Evolutionary conservation across 1,140 invertebrate genomes (phyloP), one percentile per base, ranked within the genome.

Genomic region (Psilanteris sp.): DNA sequence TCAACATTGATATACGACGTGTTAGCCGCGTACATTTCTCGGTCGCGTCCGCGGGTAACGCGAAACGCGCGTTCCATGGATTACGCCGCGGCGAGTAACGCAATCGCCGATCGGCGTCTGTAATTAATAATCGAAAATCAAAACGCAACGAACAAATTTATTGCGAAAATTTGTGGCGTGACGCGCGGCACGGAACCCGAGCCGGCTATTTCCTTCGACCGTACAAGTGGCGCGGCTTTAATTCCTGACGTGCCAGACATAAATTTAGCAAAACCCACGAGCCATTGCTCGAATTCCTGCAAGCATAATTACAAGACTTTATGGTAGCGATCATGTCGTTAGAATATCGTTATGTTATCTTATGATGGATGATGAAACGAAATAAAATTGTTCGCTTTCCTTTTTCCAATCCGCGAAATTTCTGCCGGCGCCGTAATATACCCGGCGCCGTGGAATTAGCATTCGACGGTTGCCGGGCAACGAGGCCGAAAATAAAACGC

Each of bases 231-330:
- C 70, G 54, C n/a, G n/a, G 70, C 70, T 44, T 66, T 66, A 73
- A 73, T 73, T 66, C 44, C 59, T 73, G 36, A 66, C 59, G 52
- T 66, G 59, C 52, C 59, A 66, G 70, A 46, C 61, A 66, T 73
- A 73, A 73, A 73, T 73, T 73, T 39, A 66, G 13, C 61, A 36
- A 73, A 73, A 59, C 59, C 70, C 44, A 59, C 59, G 44, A 66
- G 52, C 70, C 31, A 59, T 46, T 73, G 41, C 57, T n/a, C n/a
- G 34, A 29, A 64, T 64, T 73, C 36, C 43, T 59, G 59, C 52
- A 73, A 66, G 31, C 14, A 52, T 73, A 73, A 73, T 73, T 73
- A 59, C 59, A 57, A 57, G 59, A 64, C 26, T 72, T 62, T 62
- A 61, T 62, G 39, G 48, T 36, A 61, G 39, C 32, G 32, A 57